These are phyloP conservation scores for Cephonodes hylas DNA, from an alignment of 2,888 invertebrate genomes.

Conservation along the genomic window DNA sequence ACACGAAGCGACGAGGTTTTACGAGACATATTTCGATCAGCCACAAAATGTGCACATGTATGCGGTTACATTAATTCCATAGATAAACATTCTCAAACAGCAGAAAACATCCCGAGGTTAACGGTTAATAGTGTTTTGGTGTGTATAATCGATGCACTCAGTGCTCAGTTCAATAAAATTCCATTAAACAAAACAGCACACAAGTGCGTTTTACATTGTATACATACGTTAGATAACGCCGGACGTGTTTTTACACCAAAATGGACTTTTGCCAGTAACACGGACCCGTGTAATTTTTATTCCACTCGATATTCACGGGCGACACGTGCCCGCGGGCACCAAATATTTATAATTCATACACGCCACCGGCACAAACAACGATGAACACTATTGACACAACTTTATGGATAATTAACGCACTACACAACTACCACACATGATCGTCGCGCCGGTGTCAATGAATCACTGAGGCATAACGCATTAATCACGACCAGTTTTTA, in stretches of 20 bases:
- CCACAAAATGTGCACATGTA: neutral
- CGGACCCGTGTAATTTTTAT: slow-evolving; percentile 20
- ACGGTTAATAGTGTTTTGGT: slow-evolving; percentile 30
- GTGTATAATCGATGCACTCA: slow-evolving; percentile 24
- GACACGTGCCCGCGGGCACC: neutral
- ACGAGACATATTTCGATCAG: neutral
- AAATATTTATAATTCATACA: slow-evolving; percentile 9
- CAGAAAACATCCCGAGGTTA: slow-evolving; percentile 29
- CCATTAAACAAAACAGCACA: slow-evolving; percentile 28
- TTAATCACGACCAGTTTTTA: slow-evolving; percentile 50
- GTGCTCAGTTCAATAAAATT: slow-evolving; percentile 26
- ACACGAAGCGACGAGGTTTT: slow-evolving; percentile 1
- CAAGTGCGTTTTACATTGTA: slow-evolving; percentile 11
- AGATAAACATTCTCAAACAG: slow-evolving; percentile 14
- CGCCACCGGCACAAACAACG: slow-evolving; percentile 16
- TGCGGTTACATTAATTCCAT: neutral
- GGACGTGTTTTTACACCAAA: slow-evolving; percentile 6
- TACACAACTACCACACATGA: slow-evolving; percentile 38
- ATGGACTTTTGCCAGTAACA: slow-evolving; percentile 10
- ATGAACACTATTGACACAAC: slow-evolving; percentile 20
- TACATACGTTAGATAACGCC: neutral
- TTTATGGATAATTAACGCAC: slow-evolving; percentile 2
- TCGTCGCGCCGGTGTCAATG: slow-evolving; percentile 51
- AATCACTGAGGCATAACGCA: slow-evolving; percentile 51
- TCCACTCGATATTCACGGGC: neutral